Percentiles rank a stretch among this genome's conserved stretches.
These are phyloP conservation scores for Lutjanus erythropterus DNA, from an alignment of 2,113 vertebrate genomes.

Conservation along the genomic window DNA sequence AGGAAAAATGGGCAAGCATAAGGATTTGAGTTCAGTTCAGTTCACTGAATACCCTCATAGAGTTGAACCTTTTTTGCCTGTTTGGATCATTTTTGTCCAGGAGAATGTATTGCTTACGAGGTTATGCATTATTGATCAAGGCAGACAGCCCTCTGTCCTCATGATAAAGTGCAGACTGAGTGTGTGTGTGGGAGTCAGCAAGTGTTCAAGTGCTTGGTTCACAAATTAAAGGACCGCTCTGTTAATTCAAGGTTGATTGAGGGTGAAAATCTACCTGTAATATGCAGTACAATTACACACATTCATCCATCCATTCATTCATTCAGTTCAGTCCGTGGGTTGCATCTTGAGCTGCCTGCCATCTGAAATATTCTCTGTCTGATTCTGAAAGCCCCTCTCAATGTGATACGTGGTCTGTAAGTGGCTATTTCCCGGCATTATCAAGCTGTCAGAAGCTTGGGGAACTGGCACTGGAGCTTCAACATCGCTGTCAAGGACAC, in stretches of 20 bases:
- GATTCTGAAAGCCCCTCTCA: conserved; percentile 35
- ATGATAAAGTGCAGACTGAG: conserved; percentile 15
- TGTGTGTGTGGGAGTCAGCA: not conserved
- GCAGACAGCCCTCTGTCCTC: conserved; percentile 16
- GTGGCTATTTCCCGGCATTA: conserved; percentile 42
- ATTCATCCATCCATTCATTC: conserved; percentile 36
- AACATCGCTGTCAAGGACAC: conserved; percentile 37
- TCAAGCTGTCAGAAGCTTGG: conserved; percentile 47
- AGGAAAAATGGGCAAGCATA: too few species aligned
- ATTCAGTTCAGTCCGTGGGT: not conserved
- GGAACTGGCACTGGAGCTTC: conserved; percentile 5
- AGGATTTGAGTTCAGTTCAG: too few species aligned
- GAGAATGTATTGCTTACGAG: conserved; percentile 18
- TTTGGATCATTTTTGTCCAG: conserved; percentile 20
- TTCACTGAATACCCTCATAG: not conserved
- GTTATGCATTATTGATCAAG: conserved; percentile 44
- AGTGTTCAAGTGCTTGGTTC: conserved; percentile 14
- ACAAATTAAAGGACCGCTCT: conserved; percentile 10
- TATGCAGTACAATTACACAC: not conserved
- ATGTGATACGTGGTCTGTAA: conserved; percentile 25
- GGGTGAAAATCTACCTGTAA: conserved; percentile 1
- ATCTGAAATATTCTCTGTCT: conserved; percentile 22
- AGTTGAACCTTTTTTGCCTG: not conserved
- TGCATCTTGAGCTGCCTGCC: conserved; percentile 6
- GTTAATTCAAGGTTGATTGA: conserved; percentile 24